Percentiles rank a stretch among this genome's conserved stretches.
Evolutionary conservation across 2,113 vertebrate species (phyloP).

Genomic region (Galeopterus variegatus): DNA sequence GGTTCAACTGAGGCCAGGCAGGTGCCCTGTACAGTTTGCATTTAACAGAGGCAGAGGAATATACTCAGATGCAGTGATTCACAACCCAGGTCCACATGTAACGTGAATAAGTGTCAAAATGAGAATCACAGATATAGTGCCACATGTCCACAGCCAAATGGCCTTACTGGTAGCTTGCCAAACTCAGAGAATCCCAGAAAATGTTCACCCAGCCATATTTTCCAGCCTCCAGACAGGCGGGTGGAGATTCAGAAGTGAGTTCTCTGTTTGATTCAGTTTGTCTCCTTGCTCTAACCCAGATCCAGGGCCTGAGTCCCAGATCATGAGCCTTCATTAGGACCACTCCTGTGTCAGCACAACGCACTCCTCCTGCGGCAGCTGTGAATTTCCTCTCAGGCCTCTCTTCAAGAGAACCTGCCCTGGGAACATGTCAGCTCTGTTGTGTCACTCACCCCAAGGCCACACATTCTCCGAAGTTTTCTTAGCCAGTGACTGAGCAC

Average conservation of each 20-base stretch:
- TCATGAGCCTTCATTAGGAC: neutral
- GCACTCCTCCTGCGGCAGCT: neutral
- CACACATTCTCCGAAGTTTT: neutral
- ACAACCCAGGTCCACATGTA: too few relatives aligned
- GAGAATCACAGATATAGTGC: neutral
- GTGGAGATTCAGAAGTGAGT: neutral
- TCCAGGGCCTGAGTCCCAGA: neutral
- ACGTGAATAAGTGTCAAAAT: neutral
- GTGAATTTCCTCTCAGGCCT: neutral
- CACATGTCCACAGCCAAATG: neutral
- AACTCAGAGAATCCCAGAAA: neutral
- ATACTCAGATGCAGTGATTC: neutral
- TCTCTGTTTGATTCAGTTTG: neutral
- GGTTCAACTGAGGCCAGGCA: neutral
- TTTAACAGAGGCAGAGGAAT: neutral
- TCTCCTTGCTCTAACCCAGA: neutral
- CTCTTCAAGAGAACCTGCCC: neutral
- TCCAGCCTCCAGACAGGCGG: neutral
- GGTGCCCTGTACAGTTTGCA: neutral
- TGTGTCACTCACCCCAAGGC: neutral
- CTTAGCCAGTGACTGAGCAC: neutral
- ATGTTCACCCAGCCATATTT: neutral
- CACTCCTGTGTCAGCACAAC: fast-evolving
- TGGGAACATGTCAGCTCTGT: neutral
- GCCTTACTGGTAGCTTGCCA: neutral